Evolutionary conservation across 2,113 vertebrate genomes (phyloP), one percentile per base, ranked within the genome.

Genomic region (Australoheros scitulus): DNA sequence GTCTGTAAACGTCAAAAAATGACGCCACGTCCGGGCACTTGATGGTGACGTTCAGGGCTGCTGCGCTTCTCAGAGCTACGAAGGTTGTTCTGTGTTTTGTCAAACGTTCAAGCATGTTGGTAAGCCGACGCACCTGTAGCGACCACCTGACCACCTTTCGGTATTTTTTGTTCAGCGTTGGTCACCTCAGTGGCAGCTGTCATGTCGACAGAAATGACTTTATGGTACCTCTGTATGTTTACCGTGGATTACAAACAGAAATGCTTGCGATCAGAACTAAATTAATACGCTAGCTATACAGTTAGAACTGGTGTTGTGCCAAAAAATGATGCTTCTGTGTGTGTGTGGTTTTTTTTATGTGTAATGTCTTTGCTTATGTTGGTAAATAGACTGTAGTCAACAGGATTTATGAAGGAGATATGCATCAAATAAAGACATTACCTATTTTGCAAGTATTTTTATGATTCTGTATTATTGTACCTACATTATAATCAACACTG

Each of bases 11-110:
- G 70, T 55, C 14, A 22, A 82, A 43, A 29, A 22, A 7, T 89
- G 64, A 92, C 83, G 92, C n/a, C 87, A 89, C 77, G 17, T 92
- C 91, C 87, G 84, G 83, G 24, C 29, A 38, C 11, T 88, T 3
- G 0, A 85, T 83, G 58, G 76, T 78, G 41, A 14, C 4, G 60
- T 68, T 76, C n/a, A 65, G 59, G 56, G 1, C 14, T 29, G 13
- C 10, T 36, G n/a, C 1, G 2, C 4, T 78, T 59, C 22, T 24
- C 29, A 24, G 11, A 38, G 3, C 15, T 18, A 1, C 4, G 3
- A 64, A 74, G 4, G 13, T 38, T 68, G 15, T 58, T 65, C 20
- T 61, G 9, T 50, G 61, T 17, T 36, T 22, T 86, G 38, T 90
- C 76, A 34, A 52, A 17, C 56, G 5, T 7, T 64, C 4, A 20